phyloP scores from a whole-genome alignment of 2,113 vertebrate species.

The Herpetotheres cachinnans region DNA sequence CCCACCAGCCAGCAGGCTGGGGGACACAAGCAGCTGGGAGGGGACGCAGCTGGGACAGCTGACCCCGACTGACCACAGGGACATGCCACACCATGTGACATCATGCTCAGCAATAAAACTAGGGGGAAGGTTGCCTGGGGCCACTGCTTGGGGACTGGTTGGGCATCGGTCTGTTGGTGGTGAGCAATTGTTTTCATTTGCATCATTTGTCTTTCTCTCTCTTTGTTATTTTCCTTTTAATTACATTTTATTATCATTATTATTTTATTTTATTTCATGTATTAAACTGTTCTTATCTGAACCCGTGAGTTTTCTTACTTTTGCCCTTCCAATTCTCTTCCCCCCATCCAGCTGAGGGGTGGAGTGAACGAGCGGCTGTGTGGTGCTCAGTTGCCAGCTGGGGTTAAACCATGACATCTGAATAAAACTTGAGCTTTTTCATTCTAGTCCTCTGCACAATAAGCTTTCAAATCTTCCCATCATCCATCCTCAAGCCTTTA shows the following conservation, averaged over 20 bases:
- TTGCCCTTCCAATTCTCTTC: background rate
- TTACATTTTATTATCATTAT: background rate
- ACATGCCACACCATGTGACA: background rate
- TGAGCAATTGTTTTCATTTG: background rate
- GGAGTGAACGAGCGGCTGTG: background rate
- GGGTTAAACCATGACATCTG: background rate
- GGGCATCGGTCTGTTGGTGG: background rate
- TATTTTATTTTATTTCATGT: background rate
- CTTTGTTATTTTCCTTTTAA: background rate
- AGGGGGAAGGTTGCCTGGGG: background rate
- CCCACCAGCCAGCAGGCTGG: rapidly evolving
- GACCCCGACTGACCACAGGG: background rate
- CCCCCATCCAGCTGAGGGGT: background rate
- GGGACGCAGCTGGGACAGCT: background rate
- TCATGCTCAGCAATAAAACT: background rate
- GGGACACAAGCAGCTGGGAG: no score
- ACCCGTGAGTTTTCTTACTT: background rate
- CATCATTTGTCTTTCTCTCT: background rate
- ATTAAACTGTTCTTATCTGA: background rate
- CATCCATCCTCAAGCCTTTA: background rate
- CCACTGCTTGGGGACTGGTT: background rate
- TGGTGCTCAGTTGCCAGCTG: background rate
- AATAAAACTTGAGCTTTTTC: background rate
- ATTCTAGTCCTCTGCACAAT: background rate
- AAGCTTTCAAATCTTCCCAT: background rate